Evolutionary conservation across 2,797 vertebrate genomes (phyloP).

Genomic region (Spea hammondii): DNA sequence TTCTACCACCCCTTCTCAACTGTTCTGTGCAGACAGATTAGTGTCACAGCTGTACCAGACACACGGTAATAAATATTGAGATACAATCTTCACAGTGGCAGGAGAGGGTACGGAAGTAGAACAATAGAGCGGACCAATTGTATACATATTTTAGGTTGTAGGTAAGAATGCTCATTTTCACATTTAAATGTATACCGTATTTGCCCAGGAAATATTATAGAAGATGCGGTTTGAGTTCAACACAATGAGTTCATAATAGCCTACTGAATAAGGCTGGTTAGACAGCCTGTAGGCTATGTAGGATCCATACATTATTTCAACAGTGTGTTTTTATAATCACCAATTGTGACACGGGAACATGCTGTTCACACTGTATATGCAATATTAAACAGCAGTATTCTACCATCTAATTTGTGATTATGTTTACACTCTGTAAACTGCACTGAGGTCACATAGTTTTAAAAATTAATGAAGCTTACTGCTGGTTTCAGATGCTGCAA

Average conservation of each 20-base stretch:
- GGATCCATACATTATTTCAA: conserved; percentile 27
- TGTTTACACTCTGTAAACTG: conserved; percentile 69
- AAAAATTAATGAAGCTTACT: conserved; percentile 76
- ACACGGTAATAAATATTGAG: conserved; percentile 63
- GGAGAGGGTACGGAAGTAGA: conserved; percentile 65
- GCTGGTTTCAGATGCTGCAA: conserved; percentile 68
- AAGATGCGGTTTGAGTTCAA: conserved; percentile 31
- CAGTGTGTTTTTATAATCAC: conserved; percentile 57
- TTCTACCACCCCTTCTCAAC: conserved; percentile 37
- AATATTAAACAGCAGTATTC: conserved; percentile 64
- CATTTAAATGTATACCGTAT: conserved; percentile 24
- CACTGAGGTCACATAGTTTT: conserved; percentile 71
- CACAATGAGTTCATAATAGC: conserved; percentile 47
- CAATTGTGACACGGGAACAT: conserved; percentile 52
- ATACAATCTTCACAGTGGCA: conserved; percentile 67
- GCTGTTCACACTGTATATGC: conserved; percentile 55
- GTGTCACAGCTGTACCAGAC: conserved; percentile 68
- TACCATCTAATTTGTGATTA: conserved; percentile 72
- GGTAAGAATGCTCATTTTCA: conserved; percentile 67
- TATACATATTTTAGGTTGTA: conserved; percentile 66
- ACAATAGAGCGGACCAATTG: conserved; percentile 63
- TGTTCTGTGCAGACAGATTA: conserved; percentile 65
- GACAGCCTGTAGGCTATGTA: conserved; percentile 21
- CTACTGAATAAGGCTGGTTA: conserved; percentile 14
- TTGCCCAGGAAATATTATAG: neutral